A percentile compares a stretch with the other conserved stretches of the same genome.
phyloP scores from a whole-genome alignment of 2,888 invertebrate genomes.

The Sminthurinus aureus region DNA sequence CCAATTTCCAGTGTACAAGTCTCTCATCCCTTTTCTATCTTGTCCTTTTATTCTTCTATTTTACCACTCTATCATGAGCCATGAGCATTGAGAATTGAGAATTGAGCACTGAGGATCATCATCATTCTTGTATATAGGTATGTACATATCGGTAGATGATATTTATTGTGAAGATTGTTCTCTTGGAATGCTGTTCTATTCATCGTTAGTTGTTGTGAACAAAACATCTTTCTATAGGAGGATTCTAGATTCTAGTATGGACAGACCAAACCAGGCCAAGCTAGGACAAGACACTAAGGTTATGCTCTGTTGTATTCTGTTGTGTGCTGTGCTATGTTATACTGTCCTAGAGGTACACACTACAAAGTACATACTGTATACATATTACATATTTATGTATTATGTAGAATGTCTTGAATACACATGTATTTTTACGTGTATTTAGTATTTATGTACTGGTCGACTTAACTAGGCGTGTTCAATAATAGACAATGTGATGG shows the following conservation, averaged over 20 bases:
- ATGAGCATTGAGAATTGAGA: neutral
- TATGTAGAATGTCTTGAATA: neutral
- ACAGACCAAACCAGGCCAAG: too few species aligned
- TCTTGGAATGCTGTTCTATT: conserved; percentile 43
- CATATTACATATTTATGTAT: neutral
- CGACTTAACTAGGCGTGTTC: neutral
- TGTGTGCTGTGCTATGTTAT: too few species aligned
- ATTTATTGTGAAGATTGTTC: conserved; percentile 24
- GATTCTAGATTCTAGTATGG: too few species aligned
- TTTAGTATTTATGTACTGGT: too few species aligned
- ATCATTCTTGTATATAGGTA: neutral
- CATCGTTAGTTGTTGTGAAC: conserved; percentile 21
- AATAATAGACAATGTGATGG: conserved; percentile 34
- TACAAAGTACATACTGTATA: neutral
- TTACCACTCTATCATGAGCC: conserved; percentile 1
- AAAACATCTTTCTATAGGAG: conserved; percentile 6
- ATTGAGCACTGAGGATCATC: neutral
- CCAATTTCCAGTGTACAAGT: neutral
- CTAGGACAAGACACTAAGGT: neutral
- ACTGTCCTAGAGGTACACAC: too few species aligned
- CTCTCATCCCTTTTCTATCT: neutral
- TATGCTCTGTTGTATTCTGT: neutral
- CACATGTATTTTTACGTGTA: neutral
- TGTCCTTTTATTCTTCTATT: neutral
- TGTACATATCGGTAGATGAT: neutral